Percentiles rank a stretch among this genome's conserved stretches.
Conservation (phyloP, 1,140 invertebrate genomes). For the Adelges cooleyi region DNA sequence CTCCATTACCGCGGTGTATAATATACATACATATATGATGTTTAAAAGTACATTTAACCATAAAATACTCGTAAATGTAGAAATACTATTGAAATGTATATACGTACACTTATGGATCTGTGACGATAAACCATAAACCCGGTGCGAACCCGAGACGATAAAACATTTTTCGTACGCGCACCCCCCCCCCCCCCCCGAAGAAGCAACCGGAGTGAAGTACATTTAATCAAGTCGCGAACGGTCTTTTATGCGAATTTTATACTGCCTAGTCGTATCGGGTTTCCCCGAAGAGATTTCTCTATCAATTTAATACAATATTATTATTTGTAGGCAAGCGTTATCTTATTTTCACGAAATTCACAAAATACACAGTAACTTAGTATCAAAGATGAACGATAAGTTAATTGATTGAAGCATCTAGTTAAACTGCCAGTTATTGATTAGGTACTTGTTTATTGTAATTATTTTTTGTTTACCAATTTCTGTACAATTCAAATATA, state of each 20-base stretch:
- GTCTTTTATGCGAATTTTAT: not conserved
- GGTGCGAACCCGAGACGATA: constrained; percentile 11
- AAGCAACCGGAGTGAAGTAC: not conserved
- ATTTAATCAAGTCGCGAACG: constrained; percentile 17
- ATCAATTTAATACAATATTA: not conserved
- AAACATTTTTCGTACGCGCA: constrained; percentile 11
- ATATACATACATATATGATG: not conserved
- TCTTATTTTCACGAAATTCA: too few relatives aligned
- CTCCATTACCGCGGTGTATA: too few relatives aligned
- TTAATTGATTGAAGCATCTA: too few relatives aligned
- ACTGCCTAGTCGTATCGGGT: not conserved
- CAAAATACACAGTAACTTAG: too few relatives aligned
- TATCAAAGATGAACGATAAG: too few relatives aligned
- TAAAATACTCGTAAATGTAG: not conserved
- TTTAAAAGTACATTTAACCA: not conserved
- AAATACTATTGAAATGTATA: not conserved
- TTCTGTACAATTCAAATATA: too few relatives aligned
- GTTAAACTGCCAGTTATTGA: too few relatives aligned
- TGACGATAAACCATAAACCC: constrained; percentile 13
- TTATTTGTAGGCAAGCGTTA: not conserved
- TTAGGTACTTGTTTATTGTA: too few relatives aligned
- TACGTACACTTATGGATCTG: not conserved
- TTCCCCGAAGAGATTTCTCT: constrained; percentile 19
- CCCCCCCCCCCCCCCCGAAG: too few relatives aligned
- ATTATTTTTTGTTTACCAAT: too few relatives aligned